Evolutionary conservation across 1,140 invertebrate genomes (phyloP), one percentile per base, ranked within the genome.

Genomic region (Brachionus sp.): DNA sequence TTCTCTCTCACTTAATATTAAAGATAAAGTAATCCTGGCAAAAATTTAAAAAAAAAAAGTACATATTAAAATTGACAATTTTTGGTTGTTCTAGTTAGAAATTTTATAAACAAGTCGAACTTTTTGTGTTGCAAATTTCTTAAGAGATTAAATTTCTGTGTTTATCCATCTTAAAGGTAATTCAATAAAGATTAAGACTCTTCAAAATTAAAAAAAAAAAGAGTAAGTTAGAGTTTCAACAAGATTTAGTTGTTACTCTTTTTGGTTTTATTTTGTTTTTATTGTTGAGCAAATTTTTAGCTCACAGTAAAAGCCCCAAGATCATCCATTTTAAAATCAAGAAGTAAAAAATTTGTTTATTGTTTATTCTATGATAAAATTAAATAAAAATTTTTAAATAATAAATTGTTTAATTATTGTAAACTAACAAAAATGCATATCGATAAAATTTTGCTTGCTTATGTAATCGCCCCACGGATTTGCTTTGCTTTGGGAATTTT

Each of bases 391-490:
- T 46, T 46, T n/a, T 23, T 29, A 46, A 42, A 46, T 25, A 19
- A 46, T 75, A 35, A 39, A 73, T 68, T 35, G 35, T 68, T 68
- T 68, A 16, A 23, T 75, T 75, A 29, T 44, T 75, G 16, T 25
- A 9, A 75, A 46, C n/a, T 75, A 75, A 75, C 70, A 75, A 75
- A 75, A 75, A 75, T 75, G 70, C 70, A 75, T 75, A 75, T 75
- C 70, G 13, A 75, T 50, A 46, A 75, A 75, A 75, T 75, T 75
- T 46, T 75, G 19, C 46, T 75, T 75, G 70, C 70, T 75, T 75
- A 75, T 75, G 33, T 75, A 75, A 75, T 75, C 70, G 44, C 70
- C 70, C 70, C 70, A 75, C 39, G 70, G 70, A 75, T 75, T 75
- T 25, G 39, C 5, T 75, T 29, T 7, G n/a, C n/a, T 19, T 19